phyloP scores from a whole-genome alignment of 2,888 invertebrate species.

The Embidobia sp. region DNA sequence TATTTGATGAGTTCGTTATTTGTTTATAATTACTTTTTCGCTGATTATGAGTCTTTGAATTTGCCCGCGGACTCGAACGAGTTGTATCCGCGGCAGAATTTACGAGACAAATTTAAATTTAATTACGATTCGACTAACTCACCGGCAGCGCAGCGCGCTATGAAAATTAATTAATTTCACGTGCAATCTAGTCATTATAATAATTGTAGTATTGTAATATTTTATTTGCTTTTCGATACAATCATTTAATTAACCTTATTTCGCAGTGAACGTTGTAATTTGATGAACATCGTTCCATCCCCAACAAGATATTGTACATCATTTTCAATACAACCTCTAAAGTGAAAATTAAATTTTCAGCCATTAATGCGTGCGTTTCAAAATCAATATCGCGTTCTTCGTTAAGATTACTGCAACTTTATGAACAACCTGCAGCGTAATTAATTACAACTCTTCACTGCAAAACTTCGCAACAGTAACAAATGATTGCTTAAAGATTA shows the following conservation, averaged over 20 bases:
- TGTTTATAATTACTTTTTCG: conserved; percentile 5
- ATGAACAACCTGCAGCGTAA: too few relatives aligned
- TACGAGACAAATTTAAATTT: conserved; percentile 16
- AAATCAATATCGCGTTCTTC: too few relatives aligned
- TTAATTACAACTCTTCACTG: too few relatives aligned
- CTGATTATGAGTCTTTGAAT: conserved; percentile 7
- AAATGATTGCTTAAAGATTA: too few relatives aligned
- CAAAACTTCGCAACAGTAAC: too few relatives aligned
- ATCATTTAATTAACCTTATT: conserved; percentile 10
- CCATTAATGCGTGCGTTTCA: too few relatives aligned
- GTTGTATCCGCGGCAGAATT: conserved; percentile 2
- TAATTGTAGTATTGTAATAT: conserved; percentile 10
- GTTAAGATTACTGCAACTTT: neutral
- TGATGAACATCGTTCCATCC: neutral
- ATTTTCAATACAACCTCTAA: neutral
- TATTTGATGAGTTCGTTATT: neutral
- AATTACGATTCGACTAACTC: conserved; percentile 18
- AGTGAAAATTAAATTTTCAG: neutral
- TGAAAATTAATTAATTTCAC: conserved; percentile 21
- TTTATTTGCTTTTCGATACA: conserved; percentile 1
- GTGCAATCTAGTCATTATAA: conserved; percentile 16
- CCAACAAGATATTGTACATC: neutral
- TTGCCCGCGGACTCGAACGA: neutral
- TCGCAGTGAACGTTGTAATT: neutral
- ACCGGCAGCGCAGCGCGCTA: neutral